Percentiles rank a stretch among this genome's conserved stretches.
These are phyloP conservation scores for Wiebesia pumilae DNA, from an alignment of 1,140 invertebrate genomes.

Conservation along the genomic window DNA sequence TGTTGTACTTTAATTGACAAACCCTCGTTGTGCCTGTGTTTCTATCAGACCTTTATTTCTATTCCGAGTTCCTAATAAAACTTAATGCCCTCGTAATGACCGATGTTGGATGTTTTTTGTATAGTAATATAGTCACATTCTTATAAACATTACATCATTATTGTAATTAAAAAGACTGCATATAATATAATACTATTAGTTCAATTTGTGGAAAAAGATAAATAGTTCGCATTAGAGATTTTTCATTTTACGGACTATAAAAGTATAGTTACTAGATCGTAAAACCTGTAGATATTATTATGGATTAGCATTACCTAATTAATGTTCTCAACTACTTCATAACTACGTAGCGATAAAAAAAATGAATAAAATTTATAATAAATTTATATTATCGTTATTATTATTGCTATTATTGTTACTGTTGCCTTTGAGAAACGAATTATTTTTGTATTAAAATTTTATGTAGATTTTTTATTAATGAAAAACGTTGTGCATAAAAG, in stretches of 20 bases:
- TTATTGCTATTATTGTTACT: neutral
- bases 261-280: conserved; percentile 22
- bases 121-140: neutral
- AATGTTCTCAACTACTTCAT: conserved; percentile 11
- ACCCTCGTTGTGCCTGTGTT: no score
- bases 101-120: neutral
- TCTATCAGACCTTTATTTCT: no score
- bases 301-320: conserved; percentile 36
- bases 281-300: conserved; percentile 15
- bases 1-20: neutral
- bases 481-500: neutral
- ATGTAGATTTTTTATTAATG: neutral
- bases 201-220: neutral
- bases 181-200: conserved; percentile 8
- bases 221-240: neutral
- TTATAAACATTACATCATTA: neutral
- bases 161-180: neutral
- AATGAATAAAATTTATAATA: neutral
- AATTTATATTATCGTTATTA: neutral
- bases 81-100: neutral
- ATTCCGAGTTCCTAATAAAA: neutral
- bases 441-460: no score
- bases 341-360: conserved; percentile 1
- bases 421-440: no score
- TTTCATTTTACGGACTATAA: conserved; percentile 19